Evolutionary conservation across 2,797 vertebrate genomes (phyloP).

Genomic region (Intellagama lesueurii): DNA sequence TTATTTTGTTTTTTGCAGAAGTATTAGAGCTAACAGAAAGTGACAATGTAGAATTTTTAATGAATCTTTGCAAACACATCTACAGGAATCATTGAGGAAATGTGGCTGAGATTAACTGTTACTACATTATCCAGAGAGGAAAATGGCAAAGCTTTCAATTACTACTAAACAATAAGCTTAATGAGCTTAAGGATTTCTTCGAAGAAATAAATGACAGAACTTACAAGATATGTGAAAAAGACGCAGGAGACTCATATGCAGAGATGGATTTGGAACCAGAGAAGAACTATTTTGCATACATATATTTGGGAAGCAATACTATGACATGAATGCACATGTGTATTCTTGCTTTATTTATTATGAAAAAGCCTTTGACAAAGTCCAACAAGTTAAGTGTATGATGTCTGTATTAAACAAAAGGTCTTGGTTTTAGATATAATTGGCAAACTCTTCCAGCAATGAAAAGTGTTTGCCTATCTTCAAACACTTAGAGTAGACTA

Average conservation of each 20-base stretch:
- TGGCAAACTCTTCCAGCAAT: no score
- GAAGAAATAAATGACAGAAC: background rate
- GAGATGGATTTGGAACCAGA: background rate
- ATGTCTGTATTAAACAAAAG: no score
- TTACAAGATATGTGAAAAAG: background rate
- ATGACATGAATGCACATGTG: background rate
- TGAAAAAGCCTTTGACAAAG: no score
- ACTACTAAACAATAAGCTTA: background rate
- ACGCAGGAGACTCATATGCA: background rate
- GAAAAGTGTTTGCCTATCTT: background rate
- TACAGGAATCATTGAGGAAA: background rate
- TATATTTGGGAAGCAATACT: background rate
- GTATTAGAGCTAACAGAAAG: background rate
- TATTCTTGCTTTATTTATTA: background rate
- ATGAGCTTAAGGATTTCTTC: background rate
- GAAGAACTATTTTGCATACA: background rate
- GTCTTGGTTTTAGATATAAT: no score
- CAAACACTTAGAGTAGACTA: background rate
- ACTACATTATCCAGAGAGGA: background rate
- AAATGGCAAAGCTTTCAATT: background rate
- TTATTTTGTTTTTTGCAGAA: background rate
- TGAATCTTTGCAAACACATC: background rate
- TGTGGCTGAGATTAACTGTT: background rate
- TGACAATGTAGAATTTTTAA: no score
- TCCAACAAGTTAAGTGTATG: no score